These are phyloP conservation scores for Progne subis DNA, from an alignment of 2,113 vertebrate genomes.

Conservation along the genomic window DNA sequence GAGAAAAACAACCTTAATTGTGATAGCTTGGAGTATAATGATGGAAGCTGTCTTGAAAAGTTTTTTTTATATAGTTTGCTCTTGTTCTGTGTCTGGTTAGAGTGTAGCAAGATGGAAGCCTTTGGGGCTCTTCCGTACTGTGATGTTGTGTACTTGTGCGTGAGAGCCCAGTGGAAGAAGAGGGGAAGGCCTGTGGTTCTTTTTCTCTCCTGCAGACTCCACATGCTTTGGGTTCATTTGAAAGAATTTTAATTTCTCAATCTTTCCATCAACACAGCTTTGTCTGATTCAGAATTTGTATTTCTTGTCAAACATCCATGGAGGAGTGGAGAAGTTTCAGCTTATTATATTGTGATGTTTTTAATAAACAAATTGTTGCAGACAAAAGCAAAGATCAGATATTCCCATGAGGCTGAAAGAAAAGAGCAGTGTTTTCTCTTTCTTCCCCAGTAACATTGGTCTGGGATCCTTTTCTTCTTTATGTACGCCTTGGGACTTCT, in stretches of 20 bases:
- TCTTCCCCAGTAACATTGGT: neutral
- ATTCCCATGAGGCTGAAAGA: neutral
- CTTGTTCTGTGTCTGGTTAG: neutral
- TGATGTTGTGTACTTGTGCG: rapidly evolving
- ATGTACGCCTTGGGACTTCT: constrained; percentile 40
- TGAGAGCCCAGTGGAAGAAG: neutral
- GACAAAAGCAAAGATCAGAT: neutral
- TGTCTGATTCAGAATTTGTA: neutral
- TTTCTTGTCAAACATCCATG: neutral
- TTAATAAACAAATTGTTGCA: neutral
- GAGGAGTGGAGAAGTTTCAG: neutral
- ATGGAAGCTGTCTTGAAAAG: neutral
- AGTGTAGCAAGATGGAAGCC: neutral
- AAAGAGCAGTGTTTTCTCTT: neutral
- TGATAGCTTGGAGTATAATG: neutral
- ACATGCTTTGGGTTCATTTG: neutral
- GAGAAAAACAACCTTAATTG: neutral
- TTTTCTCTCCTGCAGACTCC: neutral
- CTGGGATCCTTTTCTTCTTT: constrained; percentile 25
- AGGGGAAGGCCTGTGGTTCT: rapidly evolving
- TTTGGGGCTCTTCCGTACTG: neutral
- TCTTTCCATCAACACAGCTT: neutral
- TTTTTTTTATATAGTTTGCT: neutral
- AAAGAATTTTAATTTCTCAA: neutral
- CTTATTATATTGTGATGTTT: neutral